Evolutionary conservation across 2,797 vertebrate species (phyloP).

Genomic region (Saxicola maurus): DNA sequence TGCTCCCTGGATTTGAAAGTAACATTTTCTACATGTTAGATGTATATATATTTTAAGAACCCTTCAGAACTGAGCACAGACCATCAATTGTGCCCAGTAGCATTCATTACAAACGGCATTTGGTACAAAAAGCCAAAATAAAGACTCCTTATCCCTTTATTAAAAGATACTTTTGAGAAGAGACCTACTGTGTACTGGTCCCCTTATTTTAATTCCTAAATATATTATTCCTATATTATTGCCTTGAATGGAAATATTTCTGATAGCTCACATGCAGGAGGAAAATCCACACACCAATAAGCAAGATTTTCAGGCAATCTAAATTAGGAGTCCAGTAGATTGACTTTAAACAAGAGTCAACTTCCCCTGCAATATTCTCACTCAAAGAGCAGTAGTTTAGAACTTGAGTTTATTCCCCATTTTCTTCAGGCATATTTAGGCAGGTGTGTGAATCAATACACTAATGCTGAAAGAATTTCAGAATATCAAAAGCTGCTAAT

Average conservation of each 20-base stretch:
- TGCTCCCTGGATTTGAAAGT: not conserved
- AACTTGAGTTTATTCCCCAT: not conserved
- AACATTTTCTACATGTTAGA: not conserved
- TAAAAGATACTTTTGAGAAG: not conserved
- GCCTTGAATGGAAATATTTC: not conserved
- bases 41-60: not conserved
- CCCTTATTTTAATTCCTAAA: not conserved
- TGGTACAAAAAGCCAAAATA: not conserved
- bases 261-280: not conserved
- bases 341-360: not conserved
- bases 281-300: not conserved
- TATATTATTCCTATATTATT: not conserved
- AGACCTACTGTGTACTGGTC: not conserved
- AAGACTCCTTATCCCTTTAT: not conserved
- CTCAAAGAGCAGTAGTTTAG: not conserved
- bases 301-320: not conserved
- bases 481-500: constrained; percentile 57
- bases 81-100: not conserved
- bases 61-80: not conserved
- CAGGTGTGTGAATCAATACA: constrained; percentile 3
- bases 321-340: not conserved
- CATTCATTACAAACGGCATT: not conserved
- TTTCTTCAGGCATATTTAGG: constrained; percentile 15
- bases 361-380: not conserved
- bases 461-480: constrained; percentile 35